These are phyloP conservation scores for Eilema caniola DNA, from an alignment of 2,888 invertebrate species.

Conservation along the genomic window DNA sequence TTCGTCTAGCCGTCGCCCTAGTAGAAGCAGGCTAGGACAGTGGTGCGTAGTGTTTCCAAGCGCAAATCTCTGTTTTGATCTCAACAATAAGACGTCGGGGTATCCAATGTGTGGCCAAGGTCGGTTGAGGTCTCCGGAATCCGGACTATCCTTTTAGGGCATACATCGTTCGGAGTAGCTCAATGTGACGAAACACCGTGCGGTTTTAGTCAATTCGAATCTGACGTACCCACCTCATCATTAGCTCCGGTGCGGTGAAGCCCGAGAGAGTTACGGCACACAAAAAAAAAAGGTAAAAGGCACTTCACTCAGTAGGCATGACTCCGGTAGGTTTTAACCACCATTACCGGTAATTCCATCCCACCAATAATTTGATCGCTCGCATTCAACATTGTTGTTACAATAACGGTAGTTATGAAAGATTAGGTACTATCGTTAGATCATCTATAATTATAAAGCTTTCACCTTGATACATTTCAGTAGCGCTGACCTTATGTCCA, in stretches of 20 bases:
- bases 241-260: not conserved
- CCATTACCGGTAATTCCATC: not conserved
- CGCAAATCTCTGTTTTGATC: no score
- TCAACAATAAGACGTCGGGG: not conserved
- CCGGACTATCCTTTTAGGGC: no score
- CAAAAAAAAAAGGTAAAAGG: not conserved
- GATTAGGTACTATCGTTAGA: conserved; percentile 9
- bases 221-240: not conserved
- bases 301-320: not conserved
- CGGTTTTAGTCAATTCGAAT: not conserved
- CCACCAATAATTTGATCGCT: not conserved
- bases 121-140: not conserved
- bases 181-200: not conserved
- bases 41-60: no score
- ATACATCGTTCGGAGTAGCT: not conserved
- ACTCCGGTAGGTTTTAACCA: not conserved
- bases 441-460: conserved; percentile 12
- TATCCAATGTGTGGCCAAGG: not conserved
- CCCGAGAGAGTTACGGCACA: not conserved
- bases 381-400: conserved; percentile 3
- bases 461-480: conserved; percentile 13
- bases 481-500: conserved; percentile 10
- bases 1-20: no score
- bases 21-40: no score
- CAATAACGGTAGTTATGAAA: conserved; percentile 1